These are phyloP conservation scores for Myotis daubentonii DNA, from an alignment of 2,797 vertebrate species.

Conservation along the genomic window DNA sequence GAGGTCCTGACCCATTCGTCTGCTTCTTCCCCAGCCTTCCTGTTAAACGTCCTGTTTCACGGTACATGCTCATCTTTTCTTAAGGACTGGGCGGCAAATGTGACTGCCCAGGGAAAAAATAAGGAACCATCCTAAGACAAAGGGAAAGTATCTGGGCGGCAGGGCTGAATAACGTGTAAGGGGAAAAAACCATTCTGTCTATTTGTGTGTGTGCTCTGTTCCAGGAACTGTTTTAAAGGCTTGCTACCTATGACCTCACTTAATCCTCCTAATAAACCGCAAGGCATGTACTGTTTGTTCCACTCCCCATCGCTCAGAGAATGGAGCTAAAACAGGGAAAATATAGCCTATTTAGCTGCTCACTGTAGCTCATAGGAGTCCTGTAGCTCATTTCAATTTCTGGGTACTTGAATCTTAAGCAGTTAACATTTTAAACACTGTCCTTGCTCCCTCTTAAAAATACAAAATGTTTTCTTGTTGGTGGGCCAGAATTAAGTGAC, in stretches of 20 bases:
- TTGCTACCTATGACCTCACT: not conserved
- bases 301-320: not conserved
- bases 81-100: not conserved
- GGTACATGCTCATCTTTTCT: not conserved
- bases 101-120: not conserved
- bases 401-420: not conserved
- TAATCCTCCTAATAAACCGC: not conserved
- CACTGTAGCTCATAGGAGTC: too few relatives aligned
- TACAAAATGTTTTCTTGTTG: not conserved
- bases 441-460: slow-evolving; percentile 27
- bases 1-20: not conserved
- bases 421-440: not conserved
- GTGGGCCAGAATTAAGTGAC: slow-evolving; percentile 6
- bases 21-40: not conserved
- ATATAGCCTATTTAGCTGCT: not conserved
- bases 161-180: not conserved
- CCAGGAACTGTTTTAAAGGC: not conserved
- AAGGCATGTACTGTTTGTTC: too few relatives aligned
- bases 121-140: not conserved
- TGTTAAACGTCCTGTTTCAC: not conserved
- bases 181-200: not conserved
- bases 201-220: not conserved
- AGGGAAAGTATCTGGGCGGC: not conserved
- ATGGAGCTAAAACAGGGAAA: not conserved
- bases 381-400: not conserved